These are phyloP conservation scores for Ptychobarbus kaznakovi DNA, from an alignment of 2,797 vertebrate species.

Conservation along the genomic window DNA sequence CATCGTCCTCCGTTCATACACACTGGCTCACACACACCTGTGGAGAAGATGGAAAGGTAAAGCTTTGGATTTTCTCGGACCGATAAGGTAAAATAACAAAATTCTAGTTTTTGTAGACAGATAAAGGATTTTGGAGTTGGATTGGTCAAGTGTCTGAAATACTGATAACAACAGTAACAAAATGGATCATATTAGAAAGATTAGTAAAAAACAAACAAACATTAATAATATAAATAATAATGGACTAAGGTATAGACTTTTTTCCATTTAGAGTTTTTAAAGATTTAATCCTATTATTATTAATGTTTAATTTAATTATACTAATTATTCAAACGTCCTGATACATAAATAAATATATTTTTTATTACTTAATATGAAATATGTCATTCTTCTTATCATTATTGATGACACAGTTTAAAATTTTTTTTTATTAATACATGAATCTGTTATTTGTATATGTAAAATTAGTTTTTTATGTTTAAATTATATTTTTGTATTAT, in stretches of 20 bases:
- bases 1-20: slow-evolving; percentile 84
- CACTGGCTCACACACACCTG: slow-evolving; percentile 83
- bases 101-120: not conserved
- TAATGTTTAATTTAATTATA: not conserved
- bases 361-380: not conserved
- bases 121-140: not conserved
- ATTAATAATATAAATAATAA: not conserved
- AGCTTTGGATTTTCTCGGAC: not conserved
- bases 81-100: not conserved
- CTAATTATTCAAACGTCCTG: not conserved
- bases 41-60: slow-evolving; percentile 28
- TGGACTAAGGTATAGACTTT: not conserved
- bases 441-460: not conserved
- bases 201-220: not conserved
- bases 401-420: not conserved
- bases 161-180: not conserved
- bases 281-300: not conserved
- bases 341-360: not conserved
- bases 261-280: not conserved
- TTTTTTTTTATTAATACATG: not conserved
- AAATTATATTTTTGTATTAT: not conserved
- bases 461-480: not conserved
- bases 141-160: not conserved
- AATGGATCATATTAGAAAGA: not conserved
- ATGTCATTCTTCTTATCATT: not conserved